A percentile compares a stretch with the other conserved stretches of the same genome.
Evolutionary conservation across 2,888 invertebrate species (phyloP).

Genomic region (Cephus spinipes): DNA sequence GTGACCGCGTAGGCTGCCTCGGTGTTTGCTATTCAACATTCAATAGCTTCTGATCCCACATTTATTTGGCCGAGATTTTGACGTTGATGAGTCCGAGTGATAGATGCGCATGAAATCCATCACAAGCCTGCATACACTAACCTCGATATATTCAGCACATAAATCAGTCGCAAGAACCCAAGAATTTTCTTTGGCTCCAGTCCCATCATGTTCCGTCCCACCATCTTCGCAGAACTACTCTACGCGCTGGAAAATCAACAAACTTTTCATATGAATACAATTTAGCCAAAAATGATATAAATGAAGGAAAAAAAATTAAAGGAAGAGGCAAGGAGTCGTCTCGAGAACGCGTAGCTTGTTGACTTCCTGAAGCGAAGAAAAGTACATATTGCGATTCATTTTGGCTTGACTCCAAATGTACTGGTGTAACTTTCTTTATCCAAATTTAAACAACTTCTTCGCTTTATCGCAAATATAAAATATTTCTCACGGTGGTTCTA

Average conservation of each 20-base stretch:
- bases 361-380: background rate
- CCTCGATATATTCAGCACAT: constrained; percentile 14
- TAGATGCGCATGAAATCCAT: constrained; percentile 36
- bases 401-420: constrained; percentile 40
- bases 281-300: no score
- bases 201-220: background rate
- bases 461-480: constrained; percentile 35
- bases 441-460: constrained; percentile 39
- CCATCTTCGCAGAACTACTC: background rate
- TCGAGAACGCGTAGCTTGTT: no score
- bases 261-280: no score
- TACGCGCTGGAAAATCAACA: no score
- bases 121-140: constrained; percentile 16
- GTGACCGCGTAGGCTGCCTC: constrained; percentile 8
- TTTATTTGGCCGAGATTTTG: constrained; percentile 32
- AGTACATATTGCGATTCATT: constrained; percentile 31
- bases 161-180: constrained; percentile 16
- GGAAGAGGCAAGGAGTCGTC: no score
- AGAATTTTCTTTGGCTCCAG: background rate
- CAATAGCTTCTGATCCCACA: constrained; percentile 23
- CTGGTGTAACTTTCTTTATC: constrained; percentile 36
- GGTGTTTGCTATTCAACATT: constrained; percentile 23
- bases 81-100: constrained; percentile 38
- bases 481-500: constrained; percentile 20
- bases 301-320: no score